phyloP scores from a whole-genome alignment of 2,113 vertebrate species.

The Tragelaphus imberbis region DNA sequence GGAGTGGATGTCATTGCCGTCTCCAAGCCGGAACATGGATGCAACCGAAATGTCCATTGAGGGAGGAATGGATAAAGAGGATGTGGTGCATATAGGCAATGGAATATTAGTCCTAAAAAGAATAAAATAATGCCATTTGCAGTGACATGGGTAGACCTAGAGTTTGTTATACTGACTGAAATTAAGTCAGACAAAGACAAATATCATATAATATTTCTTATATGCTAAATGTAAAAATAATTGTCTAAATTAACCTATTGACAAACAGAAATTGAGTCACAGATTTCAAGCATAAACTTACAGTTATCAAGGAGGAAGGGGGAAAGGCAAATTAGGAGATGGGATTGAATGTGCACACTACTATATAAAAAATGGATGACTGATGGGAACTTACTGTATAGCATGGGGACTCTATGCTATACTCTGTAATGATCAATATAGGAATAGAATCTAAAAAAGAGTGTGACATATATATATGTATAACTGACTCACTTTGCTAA shows the following conservation, averaged over 20 bases:
- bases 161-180: not conserved
- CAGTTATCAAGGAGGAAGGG: not conserved
- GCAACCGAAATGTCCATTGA: not conserved
- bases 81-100: not conserved
- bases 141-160: not conserved
- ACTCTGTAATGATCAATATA: not conserved
- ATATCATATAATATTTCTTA: not conserved
- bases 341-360: not conserved
- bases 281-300: not conserved
- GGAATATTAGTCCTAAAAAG: not conserved
- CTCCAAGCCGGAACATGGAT: not conserved
- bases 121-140: not conserved
- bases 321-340: not conserved
- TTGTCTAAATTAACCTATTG: not conserved
- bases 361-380: not conserved
- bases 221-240: not conserved
- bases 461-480: not conserved
- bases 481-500: not conserved
- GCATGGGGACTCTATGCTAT: not conserved
- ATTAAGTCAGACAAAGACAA: not conserved
- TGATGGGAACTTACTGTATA: not conserved
- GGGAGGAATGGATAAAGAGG: not conserved
- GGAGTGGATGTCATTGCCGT: not conserved
- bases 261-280: not conserved
- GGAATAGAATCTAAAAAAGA: not conserved